Percentiles rank a stretch among this genome's conserved stretches.
phyloP scores from a whole-genome alignment of 2,113 vertebrate species.

The Scomber scombrus region DNA sequence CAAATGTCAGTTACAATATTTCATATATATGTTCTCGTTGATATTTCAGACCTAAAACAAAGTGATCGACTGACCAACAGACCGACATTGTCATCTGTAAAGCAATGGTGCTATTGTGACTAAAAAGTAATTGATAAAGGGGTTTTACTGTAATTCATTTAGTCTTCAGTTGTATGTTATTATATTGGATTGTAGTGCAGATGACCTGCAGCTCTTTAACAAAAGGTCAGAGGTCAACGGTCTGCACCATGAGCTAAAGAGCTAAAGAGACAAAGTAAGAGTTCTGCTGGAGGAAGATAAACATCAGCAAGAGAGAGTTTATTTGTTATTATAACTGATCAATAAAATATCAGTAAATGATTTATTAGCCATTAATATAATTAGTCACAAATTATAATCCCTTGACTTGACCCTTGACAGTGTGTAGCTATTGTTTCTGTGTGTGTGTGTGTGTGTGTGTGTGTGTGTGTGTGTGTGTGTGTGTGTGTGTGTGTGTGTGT shows the following conservation, averaged over 20 bases:
- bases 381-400: too few species aligned
- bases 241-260: neutral
- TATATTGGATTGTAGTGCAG: neutral
- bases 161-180: neutral
- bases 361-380: too few species aligned
- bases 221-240: conserved; percentile 9
- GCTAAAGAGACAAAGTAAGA: neutral
- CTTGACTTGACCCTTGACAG: too few species aligned
- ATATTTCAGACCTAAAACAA: neutral
- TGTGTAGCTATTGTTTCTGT: too few species aligned
- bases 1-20: neutral
- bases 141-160: neutral
- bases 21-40: neutral
- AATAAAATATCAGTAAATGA: too few species aligned
- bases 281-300: neutral
- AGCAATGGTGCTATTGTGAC: neutral
- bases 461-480: too few species aligned
- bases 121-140: neutral
- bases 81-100: too few species aligned
- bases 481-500: too few species aligned
- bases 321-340: too few species aligned
- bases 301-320: neutral
- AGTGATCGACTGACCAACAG: too few species aligned
- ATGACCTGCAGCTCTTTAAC: neutral
- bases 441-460: too few species aligned